Evolutionary conservation across 2,113 vertebrate genomes (phyloP).

Genomic region (Sinocyclocheilus maitianheensis): DNA sequence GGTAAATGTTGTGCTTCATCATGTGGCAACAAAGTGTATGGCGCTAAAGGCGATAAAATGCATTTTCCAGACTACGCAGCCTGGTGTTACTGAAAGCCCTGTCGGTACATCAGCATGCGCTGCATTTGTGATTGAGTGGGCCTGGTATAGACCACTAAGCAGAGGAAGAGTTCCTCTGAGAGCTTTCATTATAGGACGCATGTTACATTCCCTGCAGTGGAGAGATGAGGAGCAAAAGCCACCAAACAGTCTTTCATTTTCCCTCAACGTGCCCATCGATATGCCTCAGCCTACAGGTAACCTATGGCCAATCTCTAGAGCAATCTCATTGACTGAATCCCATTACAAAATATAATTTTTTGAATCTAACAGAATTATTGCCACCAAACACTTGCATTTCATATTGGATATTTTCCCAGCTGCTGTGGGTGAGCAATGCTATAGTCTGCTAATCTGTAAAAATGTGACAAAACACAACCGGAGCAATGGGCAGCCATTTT

Average conservation of each 20-base stretch:
- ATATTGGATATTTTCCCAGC: not conserved
- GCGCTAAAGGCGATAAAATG: not conserved
- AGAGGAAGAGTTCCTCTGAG: slow-evolving; percentile 66
- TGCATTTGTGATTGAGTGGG: slow-evolving; percentile 69
- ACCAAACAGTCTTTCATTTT: slow-evolving; percentile 55
- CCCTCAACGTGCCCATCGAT: slow-evolving; percentile 39
- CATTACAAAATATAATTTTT: slow-evolving; percentile 31
- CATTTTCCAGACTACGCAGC: slow-evolving; percentile 46
- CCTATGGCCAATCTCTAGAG: slow-evolving; percentile 42
- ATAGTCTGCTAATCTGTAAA: no score
- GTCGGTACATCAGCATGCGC: slow-evolving; percentile 55
- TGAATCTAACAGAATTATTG: slow-evolving; percentile 32
- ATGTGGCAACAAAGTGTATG: slow-evolving; percentile 18
- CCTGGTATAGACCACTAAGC: slow-evolving; percentile 72
- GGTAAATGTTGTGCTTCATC: slow-evolving; percentile 25
- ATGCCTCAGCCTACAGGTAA: slow-evolving; percentile 52
- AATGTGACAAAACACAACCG: no score
- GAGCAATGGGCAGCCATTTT: no score
- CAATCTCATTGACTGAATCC: slow-evolving; percentile 52
- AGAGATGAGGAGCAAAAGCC: slow-evolving; percentile 49
- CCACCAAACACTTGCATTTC: slow-evolving; percentile 34
- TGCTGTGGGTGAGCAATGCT: not conserved
- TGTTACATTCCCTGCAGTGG: slow-evolving; percentile 71
- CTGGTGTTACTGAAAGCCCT: slow-evolving; percentile 66
- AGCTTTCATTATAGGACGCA: slow-evolving; percentile 74